Percentiles rank a stretch among this genome's conserved stretches.
Conservation (phyloP, 64 coral and sea anemone genomes). For the Montipora sp. region DNA sequence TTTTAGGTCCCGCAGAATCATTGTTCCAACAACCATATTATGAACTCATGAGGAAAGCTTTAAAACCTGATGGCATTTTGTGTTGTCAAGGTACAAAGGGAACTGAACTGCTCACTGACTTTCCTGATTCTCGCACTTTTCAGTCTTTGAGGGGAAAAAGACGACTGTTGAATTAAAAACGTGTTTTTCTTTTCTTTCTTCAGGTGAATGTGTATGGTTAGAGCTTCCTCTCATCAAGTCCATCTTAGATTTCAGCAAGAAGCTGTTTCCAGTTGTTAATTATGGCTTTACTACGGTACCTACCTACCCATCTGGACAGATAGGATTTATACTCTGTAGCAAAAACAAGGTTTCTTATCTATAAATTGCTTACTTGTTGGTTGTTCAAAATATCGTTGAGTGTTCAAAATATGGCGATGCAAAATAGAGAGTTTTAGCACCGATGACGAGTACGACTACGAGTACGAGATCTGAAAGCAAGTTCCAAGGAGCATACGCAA, state of each 20-base stretch:
- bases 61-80: slow-evolving; percentile 89
- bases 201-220: slow-evolving; percentile 94
- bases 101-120: too few relatives aligned
- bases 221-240: slow-evolving; percentile 82
- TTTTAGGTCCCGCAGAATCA: slow-evolving; percentile 83
- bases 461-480: too few relatives aligned
- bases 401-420: too few relatives aligned
- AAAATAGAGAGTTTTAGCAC: too few relatives aligned
- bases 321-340: slow-evolving; percentile 96
- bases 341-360: slow-evolving; percentile 81
- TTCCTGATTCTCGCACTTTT: too few relatives aligned
- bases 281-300: slow-evolving; percentile 95
- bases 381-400: too few relatives aligned
- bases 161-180: background rate
- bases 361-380: background rate
- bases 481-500: too few relatives aligned
- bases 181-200: background rate
- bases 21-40: slow-evolving; percentile 94
- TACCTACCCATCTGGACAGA: slow-evolving; percentile 93
- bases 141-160: too few relatives aligned
- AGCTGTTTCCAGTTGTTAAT: slow-evolving; percentile 76
- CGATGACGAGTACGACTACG: too few relatives aligned
- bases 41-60: slow-evolving; percentile 87
- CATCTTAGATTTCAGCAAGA: slow-evolving; percentile 82
- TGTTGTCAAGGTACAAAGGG: slow-evolving; percentile 85